Evolutionary conservation across 2,888 invertebrate genomes (phyloP), one percentile per base, ranked within the genome.

Genomic region (Rhabditophanes sp.): DNA sequence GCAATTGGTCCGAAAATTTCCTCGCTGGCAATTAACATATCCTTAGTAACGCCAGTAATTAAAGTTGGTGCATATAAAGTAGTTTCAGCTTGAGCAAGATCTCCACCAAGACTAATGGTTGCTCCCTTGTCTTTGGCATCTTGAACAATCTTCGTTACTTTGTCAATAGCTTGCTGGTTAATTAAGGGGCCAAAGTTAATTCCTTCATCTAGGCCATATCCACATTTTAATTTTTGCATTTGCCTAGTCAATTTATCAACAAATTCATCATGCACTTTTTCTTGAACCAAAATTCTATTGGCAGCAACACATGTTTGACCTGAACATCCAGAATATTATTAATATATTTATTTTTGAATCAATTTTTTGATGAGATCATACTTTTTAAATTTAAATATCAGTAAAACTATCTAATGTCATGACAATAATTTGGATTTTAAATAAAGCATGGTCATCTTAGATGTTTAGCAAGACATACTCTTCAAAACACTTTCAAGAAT

Each of bases 1-100:
- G 80, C 80, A 3, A 96, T 77, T 0, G 96, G 96, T 0, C 96
- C 96, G 71, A 96, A 96, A 41, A 90, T 80, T 72, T 99, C 96
- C 53, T 82, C 82, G 8, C 69, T 70, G 53, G 78, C 82, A 29
- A 87, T 76, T 35, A 73, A 67, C 81, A 90, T 90, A n/a, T 78
- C 72, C 3, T 75, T 66, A 14, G 74, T 78, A 1, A 90, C 76
- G 65, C 78, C 72, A 2, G 79, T 76, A 8, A 99, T 65, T 16
- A 96, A 67, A 1, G 96, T 93, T 1, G 93, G 84, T 51, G 82
- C 77, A 69, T 68, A 82, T 82, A 47, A 84, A 72, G 46, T 75
- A 2, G 44, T 37, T 9, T 38, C 42, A 11, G 36, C 33, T 14
- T 35, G 23, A 1, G 39, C 31, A n/a, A n/a, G n/a, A 16, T 50